Evolutionary conservation across 2,797 vertebrate species (phyloP), one percentile per base, ranked within the genome.

Genomic region (Kryptopterus vitreolus): DNA sequence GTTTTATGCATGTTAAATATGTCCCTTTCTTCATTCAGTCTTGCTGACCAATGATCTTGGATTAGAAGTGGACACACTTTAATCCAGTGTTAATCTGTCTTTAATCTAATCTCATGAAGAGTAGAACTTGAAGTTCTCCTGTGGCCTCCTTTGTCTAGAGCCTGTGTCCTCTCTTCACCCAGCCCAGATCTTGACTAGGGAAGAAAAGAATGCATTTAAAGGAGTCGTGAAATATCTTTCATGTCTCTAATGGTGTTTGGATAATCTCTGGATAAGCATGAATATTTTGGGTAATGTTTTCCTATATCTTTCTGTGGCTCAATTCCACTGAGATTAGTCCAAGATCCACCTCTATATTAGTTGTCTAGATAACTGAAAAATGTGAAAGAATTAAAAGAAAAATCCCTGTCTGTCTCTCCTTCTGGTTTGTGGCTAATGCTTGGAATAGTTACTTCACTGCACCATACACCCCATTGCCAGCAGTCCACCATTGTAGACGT

Each of bases 31-130:
- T 26, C 22, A 55, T 24, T 57, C 52, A 33, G 78, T 72, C 50
- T 76, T 63, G 72, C 33, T 74, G 70, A 78, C 74, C 62, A 80
- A 33, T 81, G 72, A 79, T 82, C 24, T 62, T 70, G 50, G 43
- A 73, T 78, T 76, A 78, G 57, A 46, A 50, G 15, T 52, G 53
- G 31, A 78, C 31, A 33, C 35, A 13, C 46, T 31, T 50, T 84
- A 85, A 85, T 84, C 75, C 74, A 43, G 26, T 59, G 59, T 16
- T 81, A 84, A 82, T 85, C 78, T 77, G 38, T 68, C 50, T 79
- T 24, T 81, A 77, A 81, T 76, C 77, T 80, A 70, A 80, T 84
- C 69, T 66, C 29, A 13, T n/a, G 55, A 62, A 33, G 1, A 61
- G 38, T 43, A 7, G 38, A 16, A 62, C 26, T 35, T 29, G 48